Evolutionary conservation across 2,888 invertebrate species (phyloP), one percentile per base, ranked within the genome.

Genomic region (Xanthia icteritia): DNA sequence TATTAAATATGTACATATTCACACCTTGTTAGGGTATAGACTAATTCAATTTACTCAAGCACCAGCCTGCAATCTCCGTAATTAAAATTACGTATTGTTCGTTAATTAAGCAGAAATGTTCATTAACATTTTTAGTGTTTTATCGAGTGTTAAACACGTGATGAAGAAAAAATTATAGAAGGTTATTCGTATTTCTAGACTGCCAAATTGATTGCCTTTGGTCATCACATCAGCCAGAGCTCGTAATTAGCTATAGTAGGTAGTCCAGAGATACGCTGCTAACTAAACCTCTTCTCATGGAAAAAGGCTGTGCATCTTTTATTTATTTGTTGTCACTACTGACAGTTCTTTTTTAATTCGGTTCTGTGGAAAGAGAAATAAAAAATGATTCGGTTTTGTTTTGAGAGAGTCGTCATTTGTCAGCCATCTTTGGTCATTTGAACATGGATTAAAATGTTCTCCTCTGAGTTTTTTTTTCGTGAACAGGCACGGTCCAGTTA

Each of bases 1-100:
- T 85, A 83, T 79, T 84, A 86, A 70, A 78, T 85, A 77, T 82
- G 81, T 73, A 51, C 73, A 85, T 77, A 77, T 85, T 82, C 83
- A 75, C 83, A 70, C 78, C 74, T 82, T 63, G 74, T 73, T 82
- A 72, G 39, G 58, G 65, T 63, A 77, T 64, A 67, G 61, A 73
- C 71, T 76, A 67, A 82, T 60, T 81, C 64, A 58, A 78, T 78
- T 56, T 42, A 71, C 39, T 56, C n/a, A 64, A 36, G n/a, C 54
- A 58, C 39, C 31, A 15, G 27, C 11, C 56, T 51, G 61, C 45
- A 69, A 73, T 54, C 76, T 73, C 17, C 8, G n/a, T 82, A 64
- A 74, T 74, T 69, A 51, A 60, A 74, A 60, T 77, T 78, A 83
- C 74, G 83, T 82, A 64, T 36, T 39, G 48, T 51, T 31, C 17